Evolutionary conservation across 1,140 invertebrate species (phyloP).

Genomic region (Cydia fagiglandana): DNA sequence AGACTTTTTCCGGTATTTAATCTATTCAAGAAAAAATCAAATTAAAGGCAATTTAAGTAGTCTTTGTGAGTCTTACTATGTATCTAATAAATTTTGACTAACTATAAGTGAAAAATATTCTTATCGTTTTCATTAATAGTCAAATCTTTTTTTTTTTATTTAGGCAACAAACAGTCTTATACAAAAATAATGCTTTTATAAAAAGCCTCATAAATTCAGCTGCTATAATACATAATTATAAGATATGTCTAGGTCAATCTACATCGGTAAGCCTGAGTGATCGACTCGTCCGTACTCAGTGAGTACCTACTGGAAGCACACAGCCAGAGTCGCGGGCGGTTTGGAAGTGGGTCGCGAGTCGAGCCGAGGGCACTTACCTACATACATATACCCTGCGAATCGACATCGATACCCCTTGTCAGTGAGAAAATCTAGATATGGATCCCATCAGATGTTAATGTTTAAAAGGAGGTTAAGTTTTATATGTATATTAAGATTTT

Average conservation of each 20-base stretch:
- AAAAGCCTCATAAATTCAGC: too few relatives aligned
- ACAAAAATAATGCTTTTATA: too few relatives aligned
- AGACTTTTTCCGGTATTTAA: too few relatives aligned
- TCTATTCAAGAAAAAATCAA: too few relatives aligned
- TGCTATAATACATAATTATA: neutral
- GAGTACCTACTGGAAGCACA: neutral
- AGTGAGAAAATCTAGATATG: neutral
- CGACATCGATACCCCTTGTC: neutral
- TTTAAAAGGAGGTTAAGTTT: neutral
- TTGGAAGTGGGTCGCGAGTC: constrained; percentile 47
- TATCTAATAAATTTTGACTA: too few relatives aligned
- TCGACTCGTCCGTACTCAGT: neutral
- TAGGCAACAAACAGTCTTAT: too few relatives aligned
- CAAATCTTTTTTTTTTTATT: too few relatives aligned
- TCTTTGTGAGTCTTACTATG: too few relatives aligned
- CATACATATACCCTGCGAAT: neutral
- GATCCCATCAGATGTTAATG: neutral
- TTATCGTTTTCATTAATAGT: too few relatives aligned
- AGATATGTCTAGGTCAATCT: neutral
- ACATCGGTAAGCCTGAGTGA: neutral
- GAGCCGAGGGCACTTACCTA: constrained; percentile 23
- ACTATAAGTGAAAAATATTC: too few relatives aligned
- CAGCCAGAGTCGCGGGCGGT: constrained; percentile 34
- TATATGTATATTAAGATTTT: neutral
- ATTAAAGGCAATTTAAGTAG: too few relatives aligned